Evolutionary conservation across 2,888 invertebrate species (phyloP), one percentile per base, ranked within the genome.

Genomic region (Lasioglossum morio): DNA sequence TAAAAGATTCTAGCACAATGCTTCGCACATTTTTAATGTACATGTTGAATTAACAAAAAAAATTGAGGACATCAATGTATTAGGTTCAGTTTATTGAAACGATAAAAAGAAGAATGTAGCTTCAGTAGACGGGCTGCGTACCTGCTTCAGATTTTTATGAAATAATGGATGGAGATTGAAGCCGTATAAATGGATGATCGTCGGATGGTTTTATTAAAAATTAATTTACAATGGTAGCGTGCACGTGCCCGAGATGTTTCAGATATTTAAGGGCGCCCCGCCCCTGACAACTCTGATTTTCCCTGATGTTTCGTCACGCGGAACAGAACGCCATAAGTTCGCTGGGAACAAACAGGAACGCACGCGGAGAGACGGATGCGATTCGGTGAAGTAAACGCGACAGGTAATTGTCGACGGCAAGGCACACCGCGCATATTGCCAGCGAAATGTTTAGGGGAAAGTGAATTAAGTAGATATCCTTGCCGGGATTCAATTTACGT

Each of bases 311-410:
- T 53, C 83, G 27, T 77, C 37, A 30, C 53, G 82, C 46, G 83
- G 76, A 83, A 82, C 69, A 40, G 72, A 66, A 70, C 77, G 43
- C 27, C n/a, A n/a, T 43, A 72, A 79, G 79, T 72, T 79, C n/a
- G 60, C 63, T 34, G 53, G 57, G 46, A 79, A 82, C 19, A 77
- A 72, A 30, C 66, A 37, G 63, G 66, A 72, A 70, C 40, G 46
- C 53, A 27, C 14, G n/a, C 34, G 7, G 4, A 14, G 60, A 30
- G 81, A 81, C 37, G 66, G 78, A 30, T 72, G 37, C 57, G 74
- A 81, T 69, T 40, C 74, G 37, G n/a, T 10, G 82, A 30, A 34
- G 57, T 57, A 43, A 82, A 81, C 73, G 81, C 53, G 53, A 60
- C 34, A 69, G 81, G 69, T 74, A 81, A 82, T 81, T 74, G 43